phyloP scores from a whole-genome alignment of 2,888 invertebrate genomes.

The Amiota mariae region DNA sequence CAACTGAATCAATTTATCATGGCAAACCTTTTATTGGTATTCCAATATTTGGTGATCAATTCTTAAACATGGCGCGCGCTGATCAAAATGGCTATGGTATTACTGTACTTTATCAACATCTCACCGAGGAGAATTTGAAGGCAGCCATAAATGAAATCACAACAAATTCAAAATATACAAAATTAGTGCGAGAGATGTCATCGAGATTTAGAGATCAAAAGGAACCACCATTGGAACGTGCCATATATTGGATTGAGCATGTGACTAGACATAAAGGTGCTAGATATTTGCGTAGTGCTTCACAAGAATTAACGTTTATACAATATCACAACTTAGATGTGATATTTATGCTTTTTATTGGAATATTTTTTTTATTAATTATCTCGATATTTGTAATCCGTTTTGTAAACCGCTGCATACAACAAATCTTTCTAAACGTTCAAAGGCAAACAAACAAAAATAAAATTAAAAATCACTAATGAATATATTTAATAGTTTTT shows the following conservation, averaged over 20 bases:
- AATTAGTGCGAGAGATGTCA: slow-evolving; percentile 57
- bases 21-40: slow-evolving; percentile 75
- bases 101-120: slow-evolving; percentile 62
- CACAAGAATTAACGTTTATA: slow-evolving; percentile 65
- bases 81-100: slow-evolving; percentile 72
- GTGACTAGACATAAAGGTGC: slow-evolving; percentile 67
- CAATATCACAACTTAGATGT: slow-evolving; percentile 70
- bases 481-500: too few relatives aligned
- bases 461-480: too few relatives aligned
- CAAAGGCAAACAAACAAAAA: too few relatives aligned
- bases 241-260: slow-evolving; percentile 67
- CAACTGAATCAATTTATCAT: slow-evolving; percentile 74
- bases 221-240: slow-evolving; percentile 59
- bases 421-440: not conserved
- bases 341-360: not conserved
- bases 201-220: slow-evolving; percentile 67
- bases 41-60: slow-evolving; percentile 76
- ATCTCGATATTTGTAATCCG: not conserved
- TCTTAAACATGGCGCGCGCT: slow-evolving; percentile 74
- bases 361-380: not conserved
- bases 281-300: slow-evolving; percentile 65
- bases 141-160: slow-evolving; percentile 56
- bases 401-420: not conserved
- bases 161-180: slow-evolving; percentile 49
- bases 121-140: slow-evolving; percentile 67